Base-by-base conservation (phyloP, 2,797 vertebrate genomes). In the Ataeniobius toweri region DNA sequence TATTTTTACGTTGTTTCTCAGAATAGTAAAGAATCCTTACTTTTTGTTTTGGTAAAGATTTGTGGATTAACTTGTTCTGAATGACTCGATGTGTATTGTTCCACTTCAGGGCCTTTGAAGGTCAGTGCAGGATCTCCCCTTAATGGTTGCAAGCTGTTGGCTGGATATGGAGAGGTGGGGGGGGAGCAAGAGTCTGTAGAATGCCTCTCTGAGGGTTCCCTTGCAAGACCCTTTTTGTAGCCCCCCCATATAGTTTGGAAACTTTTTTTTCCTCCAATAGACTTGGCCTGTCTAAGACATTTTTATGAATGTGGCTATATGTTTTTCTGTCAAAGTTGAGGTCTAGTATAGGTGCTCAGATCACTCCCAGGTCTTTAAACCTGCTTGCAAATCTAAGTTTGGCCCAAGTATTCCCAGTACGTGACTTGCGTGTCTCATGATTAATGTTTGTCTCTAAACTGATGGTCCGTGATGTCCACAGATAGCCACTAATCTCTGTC, bases 101-200 rank as follows among this genome's bases (percentile, higher is more conserved):
- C 89, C 90, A 90, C 93, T 88, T 92, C 91, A 78, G 89, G 90
- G 93, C 90, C 92, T 94, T 94, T 94, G 91, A 95, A 95, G 93
- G 93, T 93, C 94, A 94, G 90, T 83, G 88, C 93, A 93, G 94
- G 93, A 95, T 92, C 91, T 92, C 93, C 90, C 90, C 86, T 92
- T 96, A 95, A 96, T 96, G 89, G 94, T 93, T 95, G 87, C 94
- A 96, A 95, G 95, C 94, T 96, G 95, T 93, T 93, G 92, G 92
- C 91, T 86, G 81, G 89, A 88, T 87, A 88, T 86, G 79, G 84
- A 88, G 87, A 89, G 76, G 87, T 83, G 82, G 83, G 83, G 84
- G 86, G 73, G 85, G 88, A 87, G 83, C 83, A 72, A 79, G 88
- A 84, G 73, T 87, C 86, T 83, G 77, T 83, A 86, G 85, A 79